Base-by-base conservation (phyloP, 2,797 vertebrate genomes). In the Notamacropus eugenii region DNA sequence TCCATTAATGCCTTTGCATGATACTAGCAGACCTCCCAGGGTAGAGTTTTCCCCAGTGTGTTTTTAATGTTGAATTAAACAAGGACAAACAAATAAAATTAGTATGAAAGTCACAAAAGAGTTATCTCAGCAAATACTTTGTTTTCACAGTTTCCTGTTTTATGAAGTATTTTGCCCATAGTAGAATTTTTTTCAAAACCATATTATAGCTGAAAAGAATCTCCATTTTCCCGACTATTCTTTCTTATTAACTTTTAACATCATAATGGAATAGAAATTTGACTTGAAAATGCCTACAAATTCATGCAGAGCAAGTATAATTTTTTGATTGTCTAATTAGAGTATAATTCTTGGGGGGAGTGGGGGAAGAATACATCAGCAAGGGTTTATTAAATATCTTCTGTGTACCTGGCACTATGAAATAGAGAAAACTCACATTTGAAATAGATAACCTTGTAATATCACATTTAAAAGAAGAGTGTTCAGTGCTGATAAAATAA, bases 271-370 rank as follows among this genome's bases (percentile, higher is more conserved):
- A 22, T 57, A 58, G 58, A 95, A 93, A 93, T 91, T 28, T 56
- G 22, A 28, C 95, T 91, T 55, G 52, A 94, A 93, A 95, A 87
- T 62, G 22, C 87, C 90, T 96, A 40, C 94, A 96, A 92, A 82
- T 62, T 91, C 29, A 50, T 50, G 13, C 27, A 55, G 54, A 57
- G 58, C 27, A 56, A 82, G 57, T 93, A 90, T 55, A 92, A 62
- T 59, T 95, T 97, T 96, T 96, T 96, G 55, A 67, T 91, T 94
- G 87, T 95, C 93, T 55, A 94, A 9, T 92, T 93, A 92, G n/a
- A 93, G 12, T 93, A 1, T 94, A 24, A 93, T 93, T 24, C 27
- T 62, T 91, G 31, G 91, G 93, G 59, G 55, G 6, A 6, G 5
- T 0, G 9, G 58, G 31, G 31, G 5, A 22, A 74, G 62, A 74